These are phyloP conservation scores for Rutpela maculata DNA, from an alignment of 2,888 invertebrate genomes.

Conservation along the genomic window DNA sequence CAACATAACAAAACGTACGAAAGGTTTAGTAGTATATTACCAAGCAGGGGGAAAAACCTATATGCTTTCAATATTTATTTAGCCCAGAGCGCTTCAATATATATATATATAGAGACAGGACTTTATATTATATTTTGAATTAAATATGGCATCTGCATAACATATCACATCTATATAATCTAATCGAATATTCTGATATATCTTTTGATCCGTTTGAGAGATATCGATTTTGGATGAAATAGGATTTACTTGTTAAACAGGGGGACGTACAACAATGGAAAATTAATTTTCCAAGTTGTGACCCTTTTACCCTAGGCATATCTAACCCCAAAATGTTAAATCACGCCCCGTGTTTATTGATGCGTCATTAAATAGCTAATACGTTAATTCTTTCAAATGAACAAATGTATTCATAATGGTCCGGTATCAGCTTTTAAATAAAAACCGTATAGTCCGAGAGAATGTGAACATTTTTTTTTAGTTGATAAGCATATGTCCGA, in stretches of 20 bases:
- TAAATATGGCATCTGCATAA: conserved; percentile 1
- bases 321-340: conserved; percentile 2
- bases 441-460: no score
- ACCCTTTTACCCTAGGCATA: conserved; percentile 1
- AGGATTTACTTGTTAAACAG: conserved; percentile 4
- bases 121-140: neutral
- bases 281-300: conserved; percentile 7
- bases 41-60: neutral
- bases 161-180: neutral
- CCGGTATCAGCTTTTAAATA: no score
- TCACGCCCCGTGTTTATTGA: neutral
- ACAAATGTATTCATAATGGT: no score
- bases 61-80: neutral
- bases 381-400: neutral
- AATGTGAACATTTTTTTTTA: no score
- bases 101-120: neutral
- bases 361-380: neutral
- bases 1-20: neutral
- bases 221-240: conserved; percentile 3
- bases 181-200: neutral
- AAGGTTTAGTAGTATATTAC: neutral
- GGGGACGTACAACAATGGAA: conserved; percentile 1
- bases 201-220: conserved; percentile 3
- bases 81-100: neutral
- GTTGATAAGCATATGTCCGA: no score